Evolutionary conservation across 1,140 invertebrate species (phyloP).

Genomic region (Drosophila lowei): DNA sequence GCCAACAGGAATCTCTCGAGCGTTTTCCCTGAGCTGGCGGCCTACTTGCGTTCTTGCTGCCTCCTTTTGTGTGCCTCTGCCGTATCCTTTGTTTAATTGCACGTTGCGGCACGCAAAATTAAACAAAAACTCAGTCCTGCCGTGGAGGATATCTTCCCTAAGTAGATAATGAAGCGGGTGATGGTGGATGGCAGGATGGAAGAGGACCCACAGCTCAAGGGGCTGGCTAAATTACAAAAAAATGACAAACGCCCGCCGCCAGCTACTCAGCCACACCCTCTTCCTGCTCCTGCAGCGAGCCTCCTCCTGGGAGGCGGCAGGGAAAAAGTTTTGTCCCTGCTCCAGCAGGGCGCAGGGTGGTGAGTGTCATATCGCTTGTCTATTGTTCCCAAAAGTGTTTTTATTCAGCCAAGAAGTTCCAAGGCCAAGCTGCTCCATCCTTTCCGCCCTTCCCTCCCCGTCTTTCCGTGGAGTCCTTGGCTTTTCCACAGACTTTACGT

Average conservation of each 20-base stretch:
- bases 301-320: conserved; percentile 24
- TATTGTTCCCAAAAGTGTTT: conserved; percentile 81
- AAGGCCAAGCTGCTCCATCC: conserved; percentile 19
- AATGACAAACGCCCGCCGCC: conserved; percentile 63
- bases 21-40: neutral
- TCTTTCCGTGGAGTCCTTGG: conserved; percentile 5
- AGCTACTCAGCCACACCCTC: conserved; percentile 3
- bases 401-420: conserved; percentile 60
- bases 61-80: conserved; percentile 14
- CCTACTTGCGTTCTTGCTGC: conserved; percentile 8
- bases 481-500: conserved; percentile 63
- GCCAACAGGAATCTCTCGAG: too few relatives aligned
- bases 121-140: conserved; percentile 41
- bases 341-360: neutral
- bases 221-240: conserved; percentile 67
- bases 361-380: conserved; percentile 38
- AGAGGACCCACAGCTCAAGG: conserved; percentile 33
- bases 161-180: conserved; percentile 57
- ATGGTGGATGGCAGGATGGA: neutral
- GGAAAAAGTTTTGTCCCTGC: conserved; percentile 47
- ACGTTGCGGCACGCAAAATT: conserved; percentile 73
- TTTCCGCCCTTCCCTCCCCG: conserved; percentile 1
- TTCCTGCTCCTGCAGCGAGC: conserved; percentile 1
- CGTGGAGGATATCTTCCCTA: conserved; percentile 2
- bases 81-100: conserved; percentile 60